These are phyloP conservation scores for Eugnorisma glareosa DNA, from an alignment of 2,888 invertebrate species.

Conservation along the genomic window DNA sequence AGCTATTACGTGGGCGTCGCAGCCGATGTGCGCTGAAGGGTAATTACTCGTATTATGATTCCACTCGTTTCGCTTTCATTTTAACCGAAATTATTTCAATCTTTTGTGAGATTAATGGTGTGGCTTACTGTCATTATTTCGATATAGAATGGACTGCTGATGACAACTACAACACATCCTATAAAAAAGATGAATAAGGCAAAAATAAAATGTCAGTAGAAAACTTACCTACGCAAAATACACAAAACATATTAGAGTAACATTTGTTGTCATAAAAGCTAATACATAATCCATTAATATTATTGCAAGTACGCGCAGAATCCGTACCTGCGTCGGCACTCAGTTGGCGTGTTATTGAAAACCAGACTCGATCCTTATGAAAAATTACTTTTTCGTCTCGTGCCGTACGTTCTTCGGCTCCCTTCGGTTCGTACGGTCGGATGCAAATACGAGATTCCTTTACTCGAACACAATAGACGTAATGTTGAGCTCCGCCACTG, in stretches of 20 bases:
- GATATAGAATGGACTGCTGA: neutral
- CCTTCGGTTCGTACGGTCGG: slow-evolving; percentile 80
- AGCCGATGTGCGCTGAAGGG: slow-evolving; percentile 36
- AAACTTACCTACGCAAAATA: neutral
- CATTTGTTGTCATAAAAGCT: slow-evolving; percentile 48
- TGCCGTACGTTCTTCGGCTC: slow-evolving; percentile 74
- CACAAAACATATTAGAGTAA: slow-evolving; percentile 20
- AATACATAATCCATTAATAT: slow-evolving; percentile 68
- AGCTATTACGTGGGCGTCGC: slow-evolving; percentile 3
- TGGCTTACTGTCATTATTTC: slow-evolving; percentile 1
- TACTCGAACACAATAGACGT: slow-evolving; percentile 83
- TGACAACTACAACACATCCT: neutral
- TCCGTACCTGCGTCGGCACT: slow-evolving; percentile 71
- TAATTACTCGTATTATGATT: slow-evolving; percentile 46
- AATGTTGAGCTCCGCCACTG: slow-evolving; percentile 81
- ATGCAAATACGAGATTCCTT: slow-evolving; percentile 86
- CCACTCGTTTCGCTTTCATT: slow-evolving; percentile 33
- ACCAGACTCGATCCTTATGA: slow-evolving; percentile 81
- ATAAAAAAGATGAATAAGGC: neutral
- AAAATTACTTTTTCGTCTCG: slow-evolving; percentile 84
- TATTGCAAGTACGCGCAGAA: slow-evolving; percentile 62
- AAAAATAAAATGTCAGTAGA: slow-evolving; percentile 5
- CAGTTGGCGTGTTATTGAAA: slow-evolving; percentile 82
- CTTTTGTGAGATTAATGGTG: slow-evolving; percentile 37
- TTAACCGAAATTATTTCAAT: slow-evolving; percentile 38